phyloP scores from a whole-genome alignment of 2,888 invertebrate genomes.

The Saturnia japonica region DNA sequence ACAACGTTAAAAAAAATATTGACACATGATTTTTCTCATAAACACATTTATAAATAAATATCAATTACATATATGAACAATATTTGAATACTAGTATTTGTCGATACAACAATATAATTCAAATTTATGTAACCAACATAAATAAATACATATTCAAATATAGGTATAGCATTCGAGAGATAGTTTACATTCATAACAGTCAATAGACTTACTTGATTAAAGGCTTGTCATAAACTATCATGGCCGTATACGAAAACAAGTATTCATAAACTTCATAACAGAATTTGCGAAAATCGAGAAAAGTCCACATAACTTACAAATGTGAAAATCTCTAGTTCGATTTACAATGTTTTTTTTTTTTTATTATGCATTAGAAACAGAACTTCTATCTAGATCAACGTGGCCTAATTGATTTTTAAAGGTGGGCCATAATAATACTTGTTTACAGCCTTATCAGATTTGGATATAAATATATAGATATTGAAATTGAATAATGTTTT shows the following conservation, averaged over 20 bases:
- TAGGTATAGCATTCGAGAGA: neutral
- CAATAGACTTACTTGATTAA: neutral
- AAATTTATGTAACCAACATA: neutral
- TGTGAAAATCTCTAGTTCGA: too few relatives aligned
- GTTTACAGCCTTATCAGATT: too few relatives aligned
- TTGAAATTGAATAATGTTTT: too few relatives aligned
- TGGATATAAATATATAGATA: too few relatives aligned
- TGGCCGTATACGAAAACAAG: neutral
- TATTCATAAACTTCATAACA: neutral
- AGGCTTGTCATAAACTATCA: neutral
- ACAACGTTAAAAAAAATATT: too few relatives aligned
- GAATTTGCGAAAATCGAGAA: neutral
- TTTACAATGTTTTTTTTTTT: too few relatives aligned
- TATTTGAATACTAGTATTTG: neutral
- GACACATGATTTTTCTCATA: neutral
- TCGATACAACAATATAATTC: neutral
- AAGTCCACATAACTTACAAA: neutral
- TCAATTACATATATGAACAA: neutral
- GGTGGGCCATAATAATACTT: too few relatives aligned
- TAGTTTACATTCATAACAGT: neutral
- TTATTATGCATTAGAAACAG: too few relatives aligned
- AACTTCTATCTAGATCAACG: too few relatives aligned
- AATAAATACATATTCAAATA: neutral
- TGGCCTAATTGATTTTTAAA: too few relatives aligned
- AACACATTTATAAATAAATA: neutral